Conservation (phyloP, 2,113 vertebrate genomes). For the Panthera tigris region DNA sequence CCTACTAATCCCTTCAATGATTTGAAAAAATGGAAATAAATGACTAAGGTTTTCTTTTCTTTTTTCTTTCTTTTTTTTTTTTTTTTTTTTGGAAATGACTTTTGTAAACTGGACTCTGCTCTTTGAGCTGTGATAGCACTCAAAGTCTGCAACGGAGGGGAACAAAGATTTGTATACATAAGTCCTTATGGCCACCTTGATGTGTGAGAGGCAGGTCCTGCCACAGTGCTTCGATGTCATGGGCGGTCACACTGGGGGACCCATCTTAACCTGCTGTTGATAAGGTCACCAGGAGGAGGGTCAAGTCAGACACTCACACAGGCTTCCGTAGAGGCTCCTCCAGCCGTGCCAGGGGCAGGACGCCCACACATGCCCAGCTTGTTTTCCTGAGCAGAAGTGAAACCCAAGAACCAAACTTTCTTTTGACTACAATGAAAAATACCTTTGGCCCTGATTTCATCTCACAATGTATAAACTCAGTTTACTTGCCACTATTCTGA, state of each 20-base stretch:
- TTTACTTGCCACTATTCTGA: neutral
- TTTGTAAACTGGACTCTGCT: neutral
- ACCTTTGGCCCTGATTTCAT: neutral
- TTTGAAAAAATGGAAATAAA: conserved; percentile 14
- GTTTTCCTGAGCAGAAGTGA: neutral
- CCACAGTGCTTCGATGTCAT: neutral
- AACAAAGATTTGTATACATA: neutral
- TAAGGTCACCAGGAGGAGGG: neutral
- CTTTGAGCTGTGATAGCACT: neutral
- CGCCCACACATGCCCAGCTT: rapidly evolving
- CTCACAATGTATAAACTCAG: neutral
- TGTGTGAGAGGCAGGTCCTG: neutral
- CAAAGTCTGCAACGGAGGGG: neutral
- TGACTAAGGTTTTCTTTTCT: neutral
- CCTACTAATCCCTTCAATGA: neutral
- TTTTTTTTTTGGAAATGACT: neutral
- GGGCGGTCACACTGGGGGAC: neutral
- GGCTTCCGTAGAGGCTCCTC: neutral
- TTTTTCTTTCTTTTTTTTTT: neutral
- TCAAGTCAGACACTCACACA: neutral
- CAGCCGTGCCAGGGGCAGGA: rapidly evolving
- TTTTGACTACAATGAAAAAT: neutral
- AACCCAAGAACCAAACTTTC: neutral
- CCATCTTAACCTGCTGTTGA: neutral
- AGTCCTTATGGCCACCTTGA: neutral